A percentile compares a stretch with the other conserved stretches of the same genome.
Conservation (phyloP, 2,888 invertebrate genomes). For the Drosophila barbarae region DNA sequence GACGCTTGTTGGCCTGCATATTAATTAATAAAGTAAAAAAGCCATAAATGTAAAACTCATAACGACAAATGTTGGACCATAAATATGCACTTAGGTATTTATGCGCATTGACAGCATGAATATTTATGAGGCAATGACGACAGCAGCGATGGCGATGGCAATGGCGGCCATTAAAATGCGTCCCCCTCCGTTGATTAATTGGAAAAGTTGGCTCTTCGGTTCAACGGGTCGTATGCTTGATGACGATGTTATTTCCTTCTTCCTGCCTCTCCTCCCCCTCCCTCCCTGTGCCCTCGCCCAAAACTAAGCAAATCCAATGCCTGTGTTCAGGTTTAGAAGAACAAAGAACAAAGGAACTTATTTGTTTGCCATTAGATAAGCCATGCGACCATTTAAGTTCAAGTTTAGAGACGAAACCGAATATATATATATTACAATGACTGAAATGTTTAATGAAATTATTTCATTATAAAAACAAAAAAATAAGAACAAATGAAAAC, state of each 20-base stretch:
- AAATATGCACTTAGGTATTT: conserved; percentile 59
- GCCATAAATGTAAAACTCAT: conserved; percentile 47
- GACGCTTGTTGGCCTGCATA: conserved; percentile 27
- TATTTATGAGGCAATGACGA: conserved; percentile 46
- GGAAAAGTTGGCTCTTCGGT: conserved; percentile 47
- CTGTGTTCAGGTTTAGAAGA: conserved; percentile 35
- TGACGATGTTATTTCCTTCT: conserved; percentile 15
- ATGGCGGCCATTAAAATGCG: conserved; percentile 45
- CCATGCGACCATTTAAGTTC: conserved; percentile 49
- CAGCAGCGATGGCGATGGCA: conserved; percentile 5
- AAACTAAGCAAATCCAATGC: conserved; percentile 65
- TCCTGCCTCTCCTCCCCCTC: conserved; percentile 15
- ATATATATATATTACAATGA: conserved; percentile 39
- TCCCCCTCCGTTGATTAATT: conserved; percentile 50
- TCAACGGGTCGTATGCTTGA: conserved; percentile 40
- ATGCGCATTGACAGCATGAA: conserved; percentile 54
- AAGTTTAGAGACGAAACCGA: conserved; percentile 35
- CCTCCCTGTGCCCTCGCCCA: conserved; percentile 4
- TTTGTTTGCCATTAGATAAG: conserved; percentile 40
- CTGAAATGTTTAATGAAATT: conserved; percentile 69
- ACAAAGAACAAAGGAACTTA: conserved; percentile 29
- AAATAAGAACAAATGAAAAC: conserved; percentile 30
- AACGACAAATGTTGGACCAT: conserved; percentile 49
- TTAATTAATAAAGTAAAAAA: conserved; percentile 51
- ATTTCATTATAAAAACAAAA: conserved; percentile 61